Conservation (phyloP, 35 echinoderm and acorn worm species). For the Lytechinus pictus region DNA sequence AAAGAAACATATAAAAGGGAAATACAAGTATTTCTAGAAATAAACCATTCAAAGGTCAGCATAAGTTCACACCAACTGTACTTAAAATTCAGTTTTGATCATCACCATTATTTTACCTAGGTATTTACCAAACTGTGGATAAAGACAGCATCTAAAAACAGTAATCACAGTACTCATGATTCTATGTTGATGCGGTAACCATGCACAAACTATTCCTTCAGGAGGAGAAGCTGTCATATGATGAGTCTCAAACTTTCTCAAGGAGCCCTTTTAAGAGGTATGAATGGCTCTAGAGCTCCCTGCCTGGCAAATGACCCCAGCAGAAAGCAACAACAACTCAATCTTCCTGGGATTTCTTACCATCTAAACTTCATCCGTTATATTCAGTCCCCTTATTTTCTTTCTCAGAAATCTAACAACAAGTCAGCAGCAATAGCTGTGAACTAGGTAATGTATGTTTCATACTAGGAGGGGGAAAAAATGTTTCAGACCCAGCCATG, state of each 20-base stretch:
- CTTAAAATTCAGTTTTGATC: neutral
- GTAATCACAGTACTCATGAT: neutral
- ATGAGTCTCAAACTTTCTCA: constrained; percentile 12
- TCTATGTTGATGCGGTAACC: neutral
- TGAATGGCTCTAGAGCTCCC: neutral
- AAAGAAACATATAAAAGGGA: no score
- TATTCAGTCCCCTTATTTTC: neutral
- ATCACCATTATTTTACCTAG: neutral
- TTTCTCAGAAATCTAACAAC: neutral
- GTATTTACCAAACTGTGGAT: neutral
- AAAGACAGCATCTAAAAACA: neutral
- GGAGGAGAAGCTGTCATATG: neutral
- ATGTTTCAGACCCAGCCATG: no score
- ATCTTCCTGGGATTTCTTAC: neutral
- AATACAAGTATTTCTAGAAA: no score
- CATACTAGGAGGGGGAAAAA: neutral
- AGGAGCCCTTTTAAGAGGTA: neutral
- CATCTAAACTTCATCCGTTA: neutral
- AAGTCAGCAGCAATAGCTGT: neutral
- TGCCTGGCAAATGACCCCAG: neutral
- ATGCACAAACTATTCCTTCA: neutral
- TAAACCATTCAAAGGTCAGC: no score
- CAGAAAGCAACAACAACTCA: neutral
- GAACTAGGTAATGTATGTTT: neutral
- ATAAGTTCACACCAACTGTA: neutral